Evolutionary conservation across 2,113 vertebrate genomes (phyloP).

Genomic region (Orycteropus afer): DNA sequence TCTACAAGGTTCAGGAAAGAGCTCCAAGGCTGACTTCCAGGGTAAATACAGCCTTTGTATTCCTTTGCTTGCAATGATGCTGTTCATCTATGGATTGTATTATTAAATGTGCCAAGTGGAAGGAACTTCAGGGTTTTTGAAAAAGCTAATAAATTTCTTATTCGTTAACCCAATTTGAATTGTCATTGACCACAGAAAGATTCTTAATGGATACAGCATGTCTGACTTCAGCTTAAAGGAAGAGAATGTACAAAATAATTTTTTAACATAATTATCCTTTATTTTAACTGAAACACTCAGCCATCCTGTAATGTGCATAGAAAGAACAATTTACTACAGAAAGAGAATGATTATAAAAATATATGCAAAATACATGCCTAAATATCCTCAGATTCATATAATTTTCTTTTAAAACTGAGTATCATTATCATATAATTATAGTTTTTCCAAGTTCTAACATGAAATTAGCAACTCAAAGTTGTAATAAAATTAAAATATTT

Average conservation of each 20-base stretch:
- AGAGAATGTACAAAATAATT: background rate
- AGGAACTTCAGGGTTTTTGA: background rate
- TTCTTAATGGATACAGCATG: background rate
- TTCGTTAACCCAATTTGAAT: background rate
- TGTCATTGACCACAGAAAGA: background rate
- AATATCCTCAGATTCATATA: constrained; percentile 45
- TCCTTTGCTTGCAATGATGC: background rate
- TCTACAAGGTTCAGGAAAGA: background rate
- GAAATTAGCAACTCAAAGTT: constrained; percentile 69
- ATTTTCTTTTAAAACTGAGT: constrained; percentile 67
- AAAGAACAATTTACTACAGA: constrained; percentile 48
- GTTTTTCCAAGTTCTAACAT: constrained; percentile 35
- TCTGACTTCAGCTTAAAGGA: background rate
- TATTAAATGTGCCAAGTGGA: background rate
- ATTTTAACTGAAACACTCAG: background rate
- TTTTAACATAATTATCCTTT: background rate
- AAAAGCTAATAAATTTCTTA: background rate
- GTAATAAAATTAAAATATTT: constrained; percentile 61
- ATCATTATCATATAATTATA: constrained; percentile 72
- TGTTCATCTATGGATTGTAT: background rate
- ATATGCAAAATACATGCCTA: constrained; percentile 48
- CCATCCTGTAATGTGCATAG: background rate
- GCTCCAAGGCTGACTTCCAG: background rate
- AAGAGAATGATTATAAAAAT: constrained; percentile 51
- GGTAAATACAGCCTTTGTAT: background rate